Conservation (phyloP, 2,113 vertebrate species). For the Tetraodon nigroviridis region DNA sequence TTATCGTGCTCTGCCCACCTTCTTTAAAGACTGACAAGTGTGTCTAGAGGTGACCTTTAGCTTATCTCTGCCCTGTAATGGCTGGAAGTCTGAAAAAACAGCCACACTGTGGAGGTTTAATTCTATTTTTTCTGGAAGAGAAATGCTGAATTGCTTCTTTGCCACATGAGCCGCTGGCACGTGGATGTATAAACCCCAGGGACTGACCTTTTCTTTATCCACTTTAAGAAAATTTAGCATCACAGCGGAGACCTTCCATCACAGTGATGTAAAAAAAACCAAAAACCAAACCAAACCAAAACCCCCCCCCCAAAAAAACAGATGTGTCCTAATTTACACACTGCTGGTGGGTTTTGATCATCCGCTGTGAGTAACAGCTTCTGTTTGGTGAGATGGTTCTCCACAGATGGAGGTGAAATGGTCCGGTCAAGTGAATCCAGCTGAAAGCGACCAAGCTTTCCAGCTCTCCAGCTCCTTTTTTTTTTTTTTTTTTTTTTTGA, state of each 20-base stretch:
- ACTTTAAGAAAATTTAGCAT: no score
- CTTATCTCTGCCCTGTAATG: not conserved
- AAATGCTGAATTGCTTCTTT: not conserved
- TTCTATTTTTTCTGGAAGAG: not conserved
- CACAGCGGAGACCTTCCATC: not conserved
- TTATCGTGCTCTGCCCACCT: not conserved
- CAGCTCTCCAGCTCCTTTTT: no score
- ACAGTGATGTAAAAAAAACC: constrained; percentile 2
- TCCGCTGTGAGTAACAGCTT: constrained; percentile 40
- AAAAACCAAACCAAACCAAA: not conserved
- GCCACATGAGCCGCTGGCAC: no score
- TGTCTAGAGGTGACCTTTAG: constrained; percentile 5
- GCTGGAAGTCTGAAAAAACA: not conserved
- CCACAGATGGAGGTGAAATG: constrained; percentile 45
- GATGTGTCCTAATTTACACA: constrained; percentile 43
- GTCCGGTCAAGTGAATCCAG: constrained; percentile 55
- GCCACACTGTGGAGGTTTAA: not conserved
- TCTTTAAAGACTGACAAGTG: not conserved
- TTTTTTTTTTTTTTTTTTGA: not conserved
- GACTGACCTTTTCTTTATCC: no score
- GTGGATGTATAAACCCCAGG: no score
- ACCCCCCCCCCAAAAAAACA: not conserved
- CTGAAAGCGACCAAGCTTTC: constrained; percentile 38
- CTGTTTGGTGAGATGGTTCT: constrained; percentile 13
- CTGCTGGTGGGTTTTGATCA: constrained; percentile 11